Percentiles rank a stretch among this genome's conserved stretches.
Evolutionary conservation across 2,797 vertebrate genomes (phyloP).

Genomic region (Balearica regulorum): DNA sequence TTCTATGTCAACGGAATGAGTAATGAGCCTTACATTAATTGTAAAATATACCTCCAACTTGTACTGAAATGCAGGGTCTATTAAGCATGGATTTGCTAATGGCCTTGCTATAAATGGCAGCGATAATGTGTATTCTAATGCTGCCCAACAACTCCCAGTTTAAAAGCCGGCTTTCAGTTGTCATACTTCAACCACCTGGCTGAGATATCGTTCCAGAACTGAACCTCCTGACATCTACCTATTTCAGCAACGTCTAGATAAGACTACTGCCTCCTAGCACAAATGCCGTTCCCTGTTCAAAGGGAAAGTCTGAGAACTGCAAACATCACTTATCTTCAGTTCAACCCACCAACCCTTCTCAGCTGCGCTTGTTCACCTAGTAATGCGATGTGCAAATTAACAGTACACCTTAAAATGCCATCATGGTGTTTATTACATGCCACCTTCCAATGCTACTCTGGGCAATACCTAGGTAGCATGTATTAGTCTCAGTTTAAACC

Average conservation of each 20-base stretch:
- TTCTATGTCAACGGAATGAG: not conserved
- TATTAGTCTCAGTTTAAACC: not conserved
- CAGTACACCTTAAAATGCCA: not conserved
- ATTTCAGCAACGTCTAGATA: not conserved
- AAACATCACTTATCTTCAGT: not conserved
- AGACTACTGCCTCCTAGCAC: not conserved
- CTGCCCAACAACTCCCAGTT: not conserved
- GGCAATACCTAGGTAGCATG: not conserved
- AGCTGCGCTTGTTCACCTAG: not conserved
- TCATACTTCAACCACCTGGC: not conserved
- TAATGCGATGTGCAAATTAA: not conserved
- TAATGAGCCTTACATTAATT: not conserved
- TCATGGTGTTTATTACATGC: not conserved
- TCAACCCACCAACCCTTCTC: not conserved
- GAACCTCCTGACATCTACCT: not conserved
- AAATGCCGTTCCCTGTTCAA: not conserved
- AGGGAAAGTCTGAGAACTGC: not conserved
- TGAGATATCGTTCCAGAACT: not conserved
- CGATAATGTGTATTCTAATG: not conserved
- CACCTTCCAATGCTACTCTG: not conserved
- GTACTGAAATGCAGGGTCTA: not conserved
- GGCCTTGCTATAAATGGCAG: not conserved
- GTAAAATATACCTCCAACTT: not conserved
- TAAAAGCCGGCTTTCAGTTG: constrained; percentile 1
- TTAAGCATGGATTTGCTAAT: constrained; percentile 8